phyloP scores from a whole-genome alignment of 2,113 vertebrate species.

The Rhombomys opimus region DNA sequence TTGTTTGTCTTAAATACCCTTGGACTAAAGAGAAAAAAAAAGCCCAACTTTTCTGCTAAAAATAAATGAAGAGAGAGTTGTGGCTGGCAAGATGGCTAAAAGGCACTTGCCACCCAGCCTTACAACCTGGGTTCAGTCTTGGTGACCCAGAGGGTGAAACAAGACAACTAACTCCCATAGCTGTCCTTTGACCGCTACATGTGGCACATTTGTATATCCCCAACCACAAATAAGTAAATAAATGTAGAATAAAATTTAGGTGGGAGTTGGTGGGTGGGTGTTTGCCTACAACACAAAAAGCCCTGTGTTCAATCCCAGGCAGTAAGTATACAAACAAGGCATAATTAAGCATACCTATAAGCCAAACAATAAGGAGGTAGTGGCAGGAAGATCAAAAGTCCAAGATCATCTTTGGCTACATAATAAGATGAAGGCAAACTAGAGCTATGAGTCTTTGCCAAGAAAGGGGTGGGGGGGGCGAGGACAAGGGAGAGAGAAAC shows the following conservation, averaged over 20 bases:
- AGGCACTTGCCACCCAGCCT: background rate
- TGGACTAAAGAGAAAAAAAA: background rate
- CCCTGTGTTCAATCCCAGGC: background rate
- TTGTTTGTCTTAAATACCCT: background rate
- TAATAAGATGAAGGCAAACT: background rate
- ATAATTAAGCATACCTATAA: background rate
- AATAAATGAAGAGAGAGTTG: background rate
- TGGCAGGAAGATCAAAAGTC: background rate
- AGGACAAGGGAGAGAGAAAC: background rate
- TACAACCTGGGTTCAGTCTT: background rate
- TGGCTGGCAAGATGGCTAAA: background rate
- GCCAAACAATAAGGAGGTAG: background rate
- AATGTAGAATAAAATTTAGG: background rate
- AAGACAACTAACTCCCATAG: background rate
- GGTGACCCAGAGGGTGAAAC: background rate
- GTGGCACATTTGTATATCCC: background rate
- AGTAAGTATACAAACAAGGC: background rate
- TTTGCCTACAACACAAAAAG: background rate
- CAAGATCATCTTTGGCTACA: background rate
- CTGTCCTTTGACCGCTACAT: background rate
- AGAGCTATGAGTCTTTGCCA: background rate
- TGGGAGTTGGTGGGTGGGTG: background rate
- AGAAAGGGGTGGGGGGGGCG: too few species aligned
- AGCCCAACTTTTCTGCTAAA: slow-evolving; percentile 37
- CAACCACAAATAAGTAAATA: background rate